Conservation (phyloP, 1,140 invertebrate species). For the Bombus superbus region DNA sequence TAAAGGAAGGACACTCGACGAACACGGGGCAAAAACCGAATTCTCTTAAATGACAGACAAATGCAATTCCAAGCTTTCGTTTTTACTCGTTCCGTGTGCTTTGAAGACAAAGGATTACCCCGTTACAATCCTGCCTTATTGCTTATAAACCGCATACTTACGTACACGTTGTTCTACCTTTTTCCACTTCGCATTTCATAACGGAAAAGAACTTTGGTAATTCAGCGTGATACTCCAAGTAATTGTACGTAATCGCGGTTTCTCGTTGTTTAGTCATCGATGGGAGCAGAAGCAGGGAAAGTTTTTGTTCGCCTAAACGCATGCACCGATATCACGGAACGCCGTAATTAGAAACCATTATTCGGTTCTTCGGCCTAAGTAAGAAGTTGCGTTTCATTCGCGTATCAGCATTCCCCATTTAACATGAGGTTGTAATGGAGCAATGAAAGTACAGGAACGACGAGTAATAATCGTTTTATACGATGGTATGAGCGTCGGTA, state of each 20-base stretch:
- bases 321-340: neutral
- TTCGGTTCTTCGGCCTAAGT: neutral
- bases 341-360: neutral
- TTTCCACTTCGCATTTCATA: neutral
- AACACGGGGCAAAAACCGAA: neutral
- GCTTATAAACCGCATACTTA: neutral
- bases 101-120: neutral
- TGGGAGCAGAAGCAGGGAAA: too few species aligned
- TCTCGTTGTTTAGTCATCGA: too few species aligned
- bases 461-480: conserved; percentile 39
- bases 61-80: neutral
- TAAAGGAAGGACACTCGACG: neutral
- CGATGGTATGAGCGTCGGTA: conserved; percentile 2
- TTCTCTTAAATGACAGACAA: neutral
- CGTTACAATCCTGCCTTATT: neutral
- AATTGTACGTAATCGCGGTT: neutral
- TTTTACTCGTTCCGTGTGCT: neutral
- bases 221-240: neutral
- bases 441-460: conserved; percentile 31
- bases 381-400: neutral
- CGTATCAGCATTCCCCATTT: neutral
- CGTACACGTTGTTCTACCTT: neutral
- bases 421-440: conserved; percentile 14
- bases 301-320: too few species aligned
- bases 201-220: neutral